These are phyloP conservation scores for Tachypleus tridentatus DNA, from an alignment of 1,140 invertebrate species.

Conservation along the genomic window DNA sequence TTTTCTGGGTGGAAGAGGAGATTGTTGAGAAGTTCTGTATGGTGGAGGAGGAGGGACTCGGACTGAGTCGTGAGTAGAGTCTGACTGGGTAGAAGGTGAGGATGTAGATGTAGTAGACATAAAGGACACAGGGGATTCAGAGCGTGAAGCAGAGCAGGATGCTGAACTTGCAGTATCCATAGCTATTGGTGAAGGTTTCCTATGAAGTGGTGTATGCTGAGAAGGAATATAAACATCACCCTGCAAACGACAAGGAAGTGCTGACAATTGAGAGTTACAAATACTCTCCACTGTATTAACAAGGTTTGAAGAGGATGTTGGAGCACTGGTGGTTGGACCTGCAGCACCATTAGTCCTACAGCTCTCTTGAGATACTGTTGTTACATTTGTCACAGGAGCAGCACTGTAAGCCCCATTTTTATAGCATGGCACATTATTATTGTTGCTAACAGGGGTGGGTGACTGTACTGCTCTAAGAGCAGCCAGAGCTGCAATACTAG, in stretches of 20 bases:
- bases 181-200: slow-evolving; percentile 48
- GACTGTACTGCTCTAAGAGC: slow-evolving; percentile 44
- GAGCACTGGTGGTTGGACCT: no score
- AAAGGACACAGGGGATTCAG: slow-evolving; percentile 19
- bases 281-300: slow-evolving; percentile 28
- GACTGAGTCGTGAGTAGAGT: slow-evolving; percentile 13
- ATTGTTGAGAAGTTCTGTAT: slow-evolving; percentile 49
- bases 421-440: neutral
- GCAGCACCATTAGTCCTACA: no score
- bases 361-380: no score
- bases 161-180: slow-evolving; percentile 35
- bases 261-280: slow-evolving; percentile 25
- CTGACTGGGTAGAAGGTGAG: slow-evolving; percentile 20
- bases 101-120: slow-evolving; percentile 21
- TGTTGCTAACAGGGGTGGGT: slow-evolving; percentile 36
- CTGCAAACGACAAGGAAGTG: slow-evolving; percentile 15
- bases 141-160: slow-evolving; percentile 13
- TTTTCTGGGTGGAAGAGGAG: slow-evolving; percentile 86
- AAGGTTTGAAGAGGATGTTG: slow-evolving; percentile 14
- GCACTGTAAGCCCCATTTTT: no score
- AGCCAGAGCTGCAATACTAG: slow-evolving; percentile 77
- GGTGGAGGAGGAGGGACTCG: neutral
- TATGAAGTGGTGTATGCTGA: slow-evolving; percentile 43
- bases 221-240: slow-evolving; percentile 8
- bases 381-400: no score